Base-by-base conservation (phyloP, 2,888 invertebrate species). In the Horisme vitalbata region DNA sequence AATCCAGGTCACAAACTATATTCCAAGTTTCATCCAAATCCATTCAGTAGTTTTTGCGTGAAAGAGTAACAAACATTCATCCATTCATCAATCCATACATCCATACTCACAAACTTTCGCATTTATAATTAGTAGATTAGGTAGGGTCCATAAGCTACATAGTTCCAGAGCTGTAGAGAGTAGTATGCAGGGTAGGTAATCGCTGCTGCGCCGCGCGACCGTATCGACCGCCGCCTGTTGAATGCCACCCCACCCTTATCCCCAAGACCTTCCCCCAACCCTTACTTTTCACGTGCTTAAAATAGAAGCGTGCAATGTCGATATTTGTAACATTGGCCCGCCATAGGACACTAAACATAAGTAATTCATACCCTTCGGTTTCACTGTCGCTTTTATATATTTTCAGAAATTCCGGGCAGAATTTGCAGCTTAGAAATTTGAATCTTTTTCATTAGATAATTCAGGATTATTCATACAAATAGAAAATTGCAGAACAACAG, bases 141-240 rank as follows among this genome's bases (percentile, higher is more conserved):
- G 28, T 34, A 10, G 7, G 14, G 24, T 43, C 37, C 21, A 39
- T 39, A 44, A 34, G 38, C 24, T 31, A 31, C 24, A 44, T 34
- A 26, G 39, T 39, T 39, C 44, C 23, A 27, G 37, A 39, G 46
- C 45, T 45, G 61, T 56, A 39, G 45, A 46, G 46, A 49, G 55
- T 64, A 61, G 58, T 64, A 61, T 65, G 64, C 71, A 73, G 66
- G 69, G 75, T 75, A 71, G 74, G 70, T 66, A 67, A 70, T 68
- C 65, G 67, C 68, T 68, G 68, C 64, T 71, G 68, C 68, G 79
- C 82, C 80, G 83, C 76, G 68, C 85, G 73, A 59, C 72, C 75
- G 76, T 87, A 87, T 87, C 86, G 88, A 88, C 87, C 83, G 78
- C 62, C 77, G 88, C 89, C 89, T 89, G 89, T 89, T 89, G 88